Percentiles rank a stretch among this genome's conserved stretches.
Conservation (phyloP, 2,797 vertebrate species). For the Chanos chanos region DNA sequence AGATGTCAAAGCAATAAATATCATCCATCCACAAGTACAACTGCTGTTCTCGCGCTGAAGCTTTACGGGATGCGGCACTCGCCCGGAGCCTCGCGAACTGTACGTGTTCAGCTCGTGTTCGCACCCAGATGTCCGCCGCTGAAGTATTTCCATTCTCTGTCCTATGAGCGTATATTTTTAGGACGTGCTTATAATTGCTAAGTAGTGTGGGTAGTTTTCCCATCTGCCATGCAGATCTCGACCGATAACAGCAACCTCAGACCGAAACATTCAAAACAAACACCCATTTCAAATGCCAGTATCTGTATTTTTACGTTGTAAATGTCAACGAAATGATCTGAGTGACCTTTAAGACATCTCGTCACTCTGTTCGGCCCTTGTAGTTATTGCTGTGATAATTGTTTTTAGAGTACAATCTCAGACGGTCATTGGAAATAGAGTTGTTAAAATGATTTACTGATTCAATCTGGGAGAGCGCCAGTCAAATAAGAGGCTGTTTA, state of each 20-base stretch:
- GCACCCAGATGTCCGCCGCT: too few species aligned
- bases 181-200: not conserved
- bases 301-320: not conserved
- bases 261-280: too few species aligned
- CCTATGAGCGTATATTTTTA: not conserved
- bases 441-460: conserved; percentile 10
- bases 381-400: conserved; percentile 1
- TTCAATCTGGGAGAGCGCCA: not conserved
- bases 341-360: not conserved
- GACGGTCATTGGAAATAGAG: not conserved
- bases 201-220: not conserved
- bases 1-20: not conserved
- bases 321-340: not conserved
- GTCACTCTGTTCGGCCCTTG: conserved; percentile 13
- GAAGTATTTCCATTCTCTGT: too few species aligned
- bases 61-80: too few species aligned
- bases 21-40: not conserved
- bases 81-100: too few species aligned
- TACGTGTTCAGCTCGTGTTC: too few species aligned
- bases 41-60: not conserved
- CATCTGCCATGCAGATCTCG: not conserved
- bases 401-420: not conserved
- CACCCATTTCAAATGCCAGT: too few species aligned
- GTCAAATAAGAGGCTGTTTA: not conserved
- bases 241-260: not conserved